Evolutionary conservation across 2,797 vertebrate species (phyloP).

Genomic region (Sebastes nivosus): DNA sequence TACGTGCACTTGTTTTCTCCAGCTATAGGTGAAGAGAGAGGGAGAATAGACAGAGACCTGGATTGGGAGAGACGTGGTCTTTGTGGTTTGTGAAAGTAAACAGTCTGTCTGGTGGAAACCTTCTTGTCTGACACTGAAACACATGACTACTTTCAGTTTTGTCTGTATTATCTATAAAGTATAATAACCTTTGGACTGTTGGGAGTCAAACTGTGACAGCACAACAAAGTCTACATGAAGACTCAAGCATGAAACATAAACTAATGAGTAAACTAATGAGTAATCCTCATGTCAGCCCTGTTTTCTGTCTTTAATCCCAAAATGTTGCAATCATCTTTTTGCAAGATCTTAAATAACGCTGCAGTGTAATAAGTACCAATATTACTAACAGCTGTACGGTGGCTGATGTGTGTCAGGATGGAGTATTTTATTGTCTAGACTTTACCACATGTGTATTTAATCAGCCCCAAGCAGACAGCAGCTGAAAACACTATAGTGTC

Average conservation of each 20-base stretch:
- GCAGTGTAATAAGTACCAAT: background rate
- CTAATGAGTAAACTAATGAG: background rate
- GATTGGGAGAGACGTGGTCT: conserved; percentile 17
- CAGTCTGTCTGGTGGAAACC: conserved; percentile 64
- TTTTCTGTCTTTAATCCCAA: background rate
- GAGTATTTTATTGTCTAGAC: conserved; percentile 27
- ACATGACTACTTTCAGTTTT: background rate
- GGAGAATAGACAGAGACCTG: background rate
- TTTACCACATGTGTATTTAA: conserved; percentile 27
- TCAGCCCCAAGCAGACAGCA: conserved; percentile 14
- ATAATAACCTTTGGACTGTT: background rate
- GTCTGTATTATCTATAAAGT: background rate
- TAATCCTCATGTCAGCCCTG: background rate
- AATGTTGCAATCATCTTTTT: background rate
- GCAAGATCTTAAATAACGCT: background rate
- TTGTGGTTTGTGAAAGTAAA: conserved; percentile 63
- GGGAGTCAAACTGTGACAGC: background rate
- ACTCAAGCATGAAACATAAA: background rate
- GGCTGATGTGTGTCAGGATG: background rate
- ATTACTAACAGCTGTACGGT: background rate
- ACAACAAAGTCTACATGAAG: background rate
- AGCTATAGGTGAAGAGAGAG: conserved; percentile 31
- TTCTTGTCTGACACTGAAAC: conserved; percentile 31
- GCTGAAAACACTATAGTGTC: background rate
- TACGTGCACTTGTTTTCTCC: conserved; percentile 21